These are phyloP conservation scores for Bolborhynchus lineola DNA, from an alignment of 2,113 vertebrate species.

Conservation along the genomic window DNA sequence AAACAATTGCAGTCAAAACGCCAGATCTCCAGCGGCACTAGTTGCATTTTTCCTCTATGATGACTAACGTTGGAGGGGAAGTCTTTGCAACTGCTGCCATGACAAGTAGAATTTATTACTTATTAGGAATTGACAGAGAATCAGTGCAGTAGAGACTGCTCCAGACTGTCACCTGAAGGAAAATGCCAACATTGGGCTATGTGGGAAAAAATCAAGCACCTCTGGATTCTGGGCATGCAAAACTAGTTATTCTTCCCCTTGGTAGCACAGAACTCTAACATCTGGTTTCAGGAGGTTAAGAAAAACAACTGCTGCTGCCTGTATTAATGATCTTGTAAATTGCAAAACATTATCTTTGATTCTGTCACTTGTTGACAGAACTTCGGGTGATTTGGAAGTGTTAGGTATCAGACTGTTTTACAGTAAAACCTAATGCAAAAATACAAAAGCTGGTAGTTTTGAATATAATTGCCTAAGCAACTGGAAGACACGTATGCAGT, in stretches of 20 bases:
- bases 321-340: neutral
- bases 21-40: neutral
- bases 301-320: neutral
- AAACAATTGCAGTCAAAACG: neutral
- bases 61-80: neutral
- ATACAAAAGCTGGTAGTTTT: neutral
- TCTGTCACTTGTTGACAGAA: neutral
- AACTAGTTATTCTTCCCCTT: neutral
- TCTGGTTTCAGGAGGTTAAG: neutral
- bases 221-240: neutral
- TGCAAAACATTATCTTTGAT: neutral
- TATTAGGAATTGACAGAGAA: neutral
- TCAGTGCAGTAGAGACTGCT: neutral
- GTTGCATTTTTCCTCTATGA: neutral
- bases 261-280: neutral
- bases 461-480: neutral
- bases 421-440: neutral
- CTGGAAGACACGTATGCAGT: neutral
- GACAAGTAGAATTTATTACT: neutral
- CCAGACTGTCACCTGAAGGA: neutral
- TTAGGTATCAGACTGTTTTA: neutral
- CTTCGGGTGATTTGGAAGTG: neutral
- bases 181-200: neutral
- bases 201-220: neutral
- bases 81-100: neutral